These are phyloP conservation scores for Archivesica marissinica DNA, from an alignment of 1,140 invertebrate genomes.

Conservation along the genomic window DNA sequence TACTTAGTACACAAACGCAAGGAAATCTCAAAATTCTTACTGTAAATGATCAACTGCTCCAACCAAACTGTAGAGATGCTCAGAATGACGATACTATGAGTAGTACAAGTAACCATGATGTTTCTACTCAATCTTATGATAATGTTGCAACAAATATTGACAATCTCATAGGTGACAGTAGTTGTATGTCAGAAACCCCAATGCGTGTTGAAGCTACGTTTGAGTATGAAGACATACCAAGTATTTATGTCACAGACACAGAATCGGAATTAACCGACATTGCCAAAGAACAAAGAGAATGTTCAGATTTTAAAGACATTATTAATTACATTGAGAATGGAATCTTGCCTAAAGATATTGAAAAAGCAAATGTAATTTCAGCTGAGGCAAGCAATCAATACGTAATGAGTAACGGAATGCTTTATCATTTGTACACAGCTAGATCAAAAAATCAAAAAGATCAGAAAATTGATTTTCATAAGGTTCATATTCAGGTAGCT, in stretches of 20 bases:
- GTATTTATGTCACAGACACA: neutral
- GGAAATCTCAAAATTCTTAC: neutral
- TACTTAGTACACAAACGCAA: too few species aligned
- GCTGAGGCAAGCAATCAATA: constrained; percentile 52
- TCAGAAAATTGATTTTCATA: neutral
- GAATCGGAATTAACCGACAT: neutral
- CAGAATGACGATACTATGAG: too few species aligned
- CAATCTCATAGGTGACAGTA: too few species aligned
- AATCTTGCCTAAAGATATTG: constrained; percentile 39
- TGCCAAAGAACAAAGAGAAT: constrained; percentile 56
- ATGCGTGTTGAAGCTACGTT: neutral
- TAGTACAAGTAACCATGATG: too few species aligned
- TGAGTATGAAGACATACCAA: neutral
- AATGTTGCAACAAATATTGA: too few species aligned
- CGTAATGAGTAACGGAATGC: constrained; percentile 58
- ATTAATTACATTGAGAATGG: constrained; percentile 29
- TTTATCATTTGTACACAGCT: constrained; percentile 67
- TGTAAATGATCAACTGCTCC: neutral
- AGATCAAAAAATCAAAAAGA: neutral
- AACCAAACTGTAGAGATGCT: too few species aligned
- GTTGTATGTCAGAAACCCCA: neutral
- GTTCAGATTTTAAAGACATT: constrained; percentile 56
- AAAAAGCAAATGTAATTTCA: constrained; percentile 4
- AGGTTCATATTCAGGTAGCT: constrained; percentile 46
- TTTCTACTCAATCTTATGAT: too few species aligned